These are phyloP conservation scores for Clarias gariepinus DNA, from an alignment of 2,113 vertebrate species.

Conservation along the genomic window DNA sequence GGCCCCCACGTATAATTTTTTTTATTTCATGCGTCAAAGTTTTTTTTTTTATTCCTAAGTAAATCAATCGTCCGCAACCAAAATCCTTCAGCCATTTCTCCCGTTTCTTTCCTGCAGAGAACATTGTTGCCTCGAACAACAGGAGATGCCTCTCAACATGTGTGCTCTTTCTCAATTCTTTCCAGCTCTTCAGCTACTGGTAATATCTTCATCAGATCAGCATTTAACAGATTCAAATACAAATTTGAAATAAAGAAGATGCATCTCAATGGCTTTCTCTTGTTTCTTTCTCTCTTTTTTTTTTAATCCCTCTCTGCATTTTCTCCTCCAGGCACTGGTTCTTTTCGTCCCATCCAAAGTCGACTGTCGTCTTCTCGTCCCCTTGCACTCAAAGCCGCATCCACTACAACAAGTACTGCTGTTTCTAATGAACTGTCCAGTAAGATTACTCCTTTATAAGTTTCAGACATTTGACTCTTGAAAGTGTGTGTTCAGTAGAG, in stretches of 20 bases:
- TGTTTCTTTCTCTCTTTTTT: neutral
- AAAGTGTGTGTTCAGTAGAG: neutral
- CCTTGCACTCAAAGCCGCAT: slow-evolving; percentile 79
- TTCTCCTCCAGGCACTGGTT: slow-evolving; percentile 80
- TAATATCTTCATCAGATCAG: slow-evolving; percentile 57
- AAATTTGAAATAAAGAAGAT: neutral
- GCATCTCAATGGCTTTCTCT: neutral
- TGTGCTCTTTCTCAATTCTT: slow-evolving; percentile 96
- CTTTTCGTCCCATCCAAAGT: slow-evolving; percentile 92
- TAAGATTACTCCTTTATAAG: slow-evolving; percentile 59
- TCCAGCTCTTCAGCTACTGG: slow-evolving; percentile 93
- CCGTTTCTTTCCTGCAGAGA: slow-evolving; percentile 70
- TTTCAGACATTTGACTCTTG: neutral
- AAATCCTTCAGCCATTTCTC: neutral
- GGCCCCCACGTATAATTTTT: slow-evolving; percentile 25
- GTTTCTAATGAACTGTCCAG: slow-evolving; percentile 79
- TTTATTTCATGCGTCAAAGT: no score
- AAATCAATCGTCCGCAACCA: neutral
- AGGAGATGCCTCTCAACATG: slow-evolving; percentile 88
- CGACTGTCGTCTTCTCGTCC: slow-evolving; percentile 84
- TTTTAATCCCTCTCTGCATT: neutral
- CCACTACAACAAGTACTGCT: slow-evolving; percentile 64
- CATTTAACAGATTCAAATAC: neutral
- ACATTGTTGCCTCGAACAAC: slow-evolving; percentile 91
- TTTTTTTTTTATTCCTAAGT: neutral